Evolutionary conservation across 1,140 invertebrate species (phyloP), one percentile per base, ranked within the genome.

Genomic region (Nephotettix cincticeps): DNA sequence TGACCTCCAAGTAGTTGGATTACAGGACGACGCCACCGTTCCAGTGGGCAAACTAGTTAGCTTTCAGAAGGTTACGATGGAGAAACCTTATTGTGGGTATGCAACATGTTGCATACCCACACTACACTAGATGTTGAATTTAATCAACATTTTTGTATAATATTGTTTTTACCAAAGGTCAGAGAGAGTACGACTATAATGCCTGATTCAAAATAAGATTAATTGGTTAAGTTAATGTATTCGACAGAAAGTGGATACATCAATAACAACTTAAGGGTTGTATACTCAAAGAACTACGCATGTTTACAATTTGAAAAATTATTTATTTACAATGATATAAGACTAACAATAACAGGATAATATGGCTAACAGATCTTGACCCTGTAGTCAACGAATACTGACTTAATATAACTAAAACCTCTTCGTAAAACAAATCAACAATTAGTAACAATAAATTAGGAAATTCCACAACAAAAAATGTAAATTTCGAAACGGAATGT

Each of bases 271-370:
- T 36, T 6, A 36, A 36, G 32, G 32, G 32, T 36, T 36, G 32
- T 6, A 36, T 14, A 6, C 4, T 6, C 4, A 36, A 61, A 27
- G 28, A 25, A 61, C 1, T 27, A 25, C 2, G 11, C 13, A 29
- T 9, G 6, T 27, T 25, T 61, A 61, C 21, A 29, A 61, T 61
- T 61, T 61, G 56, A 2, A 61, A 61, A 61, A 61, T 6, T 61
- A 61, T 61, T 25, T 61, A 61, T 61, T 61, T 61, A 61, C 56
- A 61, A 61, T 61, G 28, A 61, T 21, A 27, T 21, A 61, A 11
- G 11, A 61, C 25, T 61, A 61, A 61, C 56, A 61, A 61, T 61
- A 61, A 61, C 23, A 25, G 56, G 6, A 61, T 13, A 14, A n/a
- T 61, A 61, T 28, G 56, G 25, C 21, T 61, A 14, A 61, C 47